Evolutionary conservation across 2,797 vertebrate species (phyloP).

Genomic region (Squalus acanthias): DNA sequence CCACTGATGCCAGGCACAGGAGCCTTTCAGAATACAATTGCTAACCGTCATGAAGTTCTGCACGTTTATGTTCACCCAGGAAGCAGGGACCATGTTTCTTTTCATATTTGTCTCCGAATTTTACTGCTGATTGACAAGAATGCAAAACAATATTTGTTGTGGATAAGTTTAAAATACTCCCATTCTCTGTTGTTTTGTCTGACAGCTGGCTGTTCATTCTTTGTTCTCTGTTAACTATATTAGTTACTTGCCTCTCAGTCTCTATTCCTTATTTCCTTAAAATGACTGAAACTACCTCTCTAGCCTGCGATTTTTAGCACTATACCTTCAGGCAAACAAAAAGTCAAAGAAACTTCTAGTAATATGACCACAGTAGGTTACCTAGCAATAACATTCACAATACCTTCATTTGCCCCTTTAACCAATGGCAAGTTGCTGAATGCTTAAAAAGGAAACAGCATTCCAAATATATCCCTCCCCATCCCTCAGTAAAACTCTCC

Average conservation of each 20-base stretch:
- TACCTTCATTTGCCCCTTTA: neutral
- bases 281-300: neutral
- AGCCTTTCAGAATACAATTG: neutral
- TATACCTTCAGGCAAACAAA: neutral
- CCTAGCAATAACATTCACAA: neutral
- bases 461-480: neutral
- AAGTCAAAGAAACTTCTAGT: neutral
- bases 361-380: neutral
- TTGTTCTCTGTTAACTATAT: neutral
- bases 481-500: slow-evolving; percentile 12
- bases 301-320: neutral
- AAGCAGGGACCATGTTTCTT: neutral
- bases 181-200: neutral
- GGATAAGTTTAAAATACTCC: neutral
- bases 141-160: neutral
- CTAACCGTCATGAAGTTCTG: neutral
- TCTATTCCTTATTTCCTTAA: neutral
- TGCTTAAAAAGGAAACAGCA: neutral
- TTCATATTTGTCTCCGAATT: neutral
- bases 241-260: neutral
- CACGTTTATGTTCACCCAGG: neutral
- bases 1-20: neutral
- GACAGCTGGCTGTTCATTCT: neutral
- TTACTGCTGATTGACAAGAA: neutral
- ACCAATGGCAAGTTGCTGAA: neutral